Evolutionary conservation across 2,888 invertebrate genomes (phyloP).

Genomic region (Orchesellides sinensis): DNA sequence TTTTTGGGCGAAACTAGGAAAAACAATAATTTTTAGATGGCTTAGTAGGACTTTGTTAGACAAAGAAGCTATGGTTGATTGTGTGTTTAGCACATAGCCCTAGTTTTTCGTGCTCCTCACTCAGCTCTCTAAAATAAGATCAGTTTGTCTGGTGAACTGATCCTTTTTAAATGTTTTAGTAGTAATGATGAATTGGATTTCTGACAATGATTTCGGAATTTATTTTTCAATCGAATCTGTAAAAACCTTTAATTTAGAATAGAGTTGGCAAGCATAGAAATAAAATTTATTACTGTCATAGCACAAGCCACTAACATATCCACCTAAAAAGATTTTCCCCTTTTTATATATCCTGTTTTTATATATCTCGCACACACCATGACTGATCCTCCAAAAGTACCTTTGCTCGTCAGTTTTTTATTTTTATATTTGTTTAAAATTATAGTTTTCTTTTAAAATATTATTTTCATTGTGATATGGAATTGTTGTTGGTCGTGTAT

Average conservation of each 20-base stretch:
- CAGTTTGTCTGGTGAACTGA: no score
- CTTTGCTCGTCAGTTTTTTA: conserved; percentile 41
- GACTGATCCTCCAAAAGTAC: conserved; percentile 7
- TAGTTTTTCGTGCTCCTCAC: no score
- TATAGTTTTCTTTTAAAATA: background rate
- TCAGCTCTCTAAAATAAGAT: no score
- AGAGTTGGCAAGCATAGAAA: no score
- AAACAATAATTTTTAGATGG: background rate
- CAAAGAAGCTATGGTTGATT: background rate
- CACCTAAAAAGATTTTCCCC: conserved; percentile 2
- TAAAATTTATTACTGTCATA: no score
- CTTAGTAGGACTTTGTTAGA: background rate
- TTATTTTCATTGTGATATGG: background rate
- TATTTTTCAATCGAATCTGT: no score
- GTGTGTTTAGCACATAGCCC: conserved; percentile 32
- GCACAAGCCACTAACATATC: conserved; percentile 43
- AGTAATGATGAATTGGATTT: no score
- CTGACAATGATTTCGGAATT: no score
- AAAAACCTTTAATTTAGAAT: no score
- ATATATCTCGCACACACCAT: conserved; percentile 15
- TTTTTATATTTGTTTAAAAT: conserved; percentile 9
- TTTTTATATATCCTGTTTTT: background rate
- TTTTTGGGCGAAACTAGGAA: background rate
- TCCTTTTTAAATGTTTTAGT: no score
- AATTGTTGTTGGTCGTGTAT: conserved; percentile 3